Conservation (phyloP, 30 jellyfish, hydroid and myxozoan species). For the Aurelia sp. region DNA sequence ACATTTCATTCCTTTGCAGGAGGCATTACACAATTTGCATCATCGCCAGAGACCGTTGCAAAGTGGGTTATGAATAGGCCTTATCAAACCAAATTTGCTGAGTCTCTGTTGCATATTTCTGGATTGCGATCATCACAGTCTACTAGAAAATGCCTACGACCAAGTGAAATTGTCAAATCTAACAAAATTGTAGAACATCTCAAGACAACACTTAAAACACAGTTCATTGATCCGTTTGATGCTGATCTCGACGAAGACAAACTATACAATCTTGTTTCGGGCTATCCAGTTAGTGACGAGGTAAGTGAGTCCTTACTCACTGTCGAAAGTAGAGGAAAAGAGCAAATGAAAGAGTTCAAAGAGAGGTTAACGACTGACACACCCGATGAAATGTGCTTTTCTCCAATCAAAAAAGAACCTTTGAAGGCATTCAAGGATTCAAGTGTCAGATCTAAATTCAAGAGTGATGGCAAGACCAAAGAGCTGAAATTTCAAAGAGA, state of each 20-base stretch:
- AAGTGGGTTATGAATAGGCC: slow-evolving; percentile 67
- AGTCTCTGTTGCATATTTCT: slow-evolving; percentile 30
- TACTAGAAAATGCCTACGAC: slow-evolving; percentile 38
- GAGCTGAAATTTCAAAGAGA: slow-evolving; percentile 55
- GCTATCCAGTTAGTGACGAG: slow-evolving; percentile 35
- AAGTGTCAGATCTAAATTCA: slow-evolving; percentile 4
- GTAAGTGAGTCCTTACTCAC: slow-evolving; percentile 27
- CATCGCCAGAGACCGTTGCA: slow-evolving; percentile 43
- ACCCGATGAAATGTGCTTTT: slow-evolving; percentile 7
- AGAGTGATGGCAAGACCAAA: slow-evolving; percentile 23
- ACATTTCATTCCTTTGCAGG: not conserved
- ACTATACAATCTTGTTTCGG: slow-evolving; percentile 42
- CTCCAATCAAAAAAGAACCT: slow-evolving; percentile 40
- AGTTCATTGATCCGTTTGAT: slow-evolving; percentile 39
- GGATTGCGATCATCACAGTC: not conserved
- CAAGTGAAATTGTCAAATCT: slow-evolving; percentile 29
- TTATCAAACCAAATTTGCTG: slow-evolving; percentile 29
- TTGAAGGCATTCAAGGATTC: slow-evolving; percentile 41
- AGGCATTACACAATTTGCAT: slow-evolving; percentile 31
- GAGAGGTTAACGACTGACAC: slow-evolving; percentile 18
- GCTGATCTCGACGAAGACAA: slow-evolving; percentile 15
- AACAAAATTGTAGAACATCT: slow-evolving; percentile 18
- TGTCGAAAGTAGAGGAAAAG: slow-evolving; percentile 42
- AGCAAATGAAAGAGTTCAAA: not conserved
- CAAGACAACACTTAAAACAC: slow-evolving; percentile 3